Base-by-base conservation (phyloP, 1,140 invertebrate genomes). In the Pomacea maculata region DNA sequence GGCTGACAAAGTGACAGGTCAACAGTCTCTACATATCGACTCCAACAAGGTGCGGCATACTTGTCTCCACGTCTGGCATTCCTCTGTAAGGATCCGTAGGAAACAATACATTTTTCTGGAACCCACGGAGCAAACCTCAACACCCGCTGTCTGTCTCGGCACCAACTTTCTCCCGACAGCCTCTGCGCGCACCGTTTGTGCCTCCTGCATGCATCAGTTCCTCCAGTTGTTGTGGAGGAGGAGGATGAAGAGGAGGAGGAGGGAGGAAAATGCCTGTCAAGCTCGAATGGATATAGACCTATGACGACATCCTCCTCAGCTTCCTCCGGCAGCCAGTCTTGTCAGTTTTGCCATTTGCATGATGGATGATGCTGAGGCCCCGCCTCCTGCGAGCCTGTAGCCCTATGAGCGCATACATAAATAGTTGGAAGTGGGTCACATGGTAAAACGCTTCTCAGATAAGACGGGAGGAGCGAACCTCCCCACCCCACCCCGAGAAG, bases 361-460 rank as follows among this genome's bases (percentile, higher is more conserved):
- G 73, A 75, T 75, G 52, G 73, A 67, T 77, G 75, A 77, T 52
- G 61, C 75, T 15, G 55, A 55, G 57, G 67, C 77, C n/a, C 77
- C 67, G 52, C 77, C 77, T 65, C 65, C 21, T 71, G 54, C 52
- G 45, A 54, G 70, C 65, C 77, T 64, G 54, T 70, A 54, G 70
- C 77, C 77, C 29, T 54, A 54, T 67, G 63, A 78, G 77, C 65
- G 65, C 67, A 10, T 67, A 7, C 17, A 70, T 21, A 78, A 78
- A 67, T 57, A 70, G 67, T 29, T 21, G 54, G 15, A 57, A 78
- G 10, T 67, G 45, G 54, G 67, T 54, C 45, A 71, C 67, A 78
- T 78, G 65, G 77, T 70, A 78, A 78, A 78, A 19, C 65, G 77
- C 25, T 78, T 78, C 65, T 78, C 77, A 57, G 77, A 78, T 78